Evolutionary conservation across 2,113 vertebrate species (phyloP), one percentile per base, ranked within the genome.

Genomic region (Onychorhynchus coronatus): DNA sequence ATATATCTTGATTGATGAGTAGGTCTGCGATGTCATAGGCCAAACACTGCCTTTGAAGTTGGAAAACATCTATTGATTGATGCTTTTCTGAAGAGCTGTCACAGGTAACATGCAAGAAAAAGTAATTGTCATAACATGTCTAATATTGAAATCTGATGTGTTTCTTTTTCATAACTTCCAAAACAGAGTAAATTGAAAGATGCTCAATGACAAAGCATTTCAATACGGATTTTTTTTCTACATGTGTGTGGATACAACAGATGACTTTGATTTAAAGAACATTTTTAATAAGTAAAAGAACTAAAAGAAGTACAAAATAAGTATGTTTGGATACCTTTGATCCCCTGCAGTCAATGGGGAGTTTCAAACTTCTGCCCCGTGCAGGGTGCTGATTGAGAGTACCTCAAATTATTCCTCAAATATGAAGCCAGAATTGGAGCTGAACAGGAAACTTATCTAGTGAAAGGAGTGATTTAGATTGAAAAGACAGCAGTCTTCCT

Each of bases 31-130:
- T 89, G 79, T 81, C 96, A 96, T 19, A 95, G 95, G 79, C 44
- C 88, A 95, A 95, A 93, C 65, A 93, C n/a, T 81, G 70, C 79
- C 61, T 96, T 56, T 74, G 86, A 95, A 95, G 79, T 84, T 87
- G 68, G 70, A 91, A 94, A 96, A 91, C 70, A 77, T 42, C 68
- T 72, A 18, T 2, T 81, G 95, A 92, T 81, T 89, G 92, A 95
- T 86, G 68, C 39, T 83, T 84, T 53, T 49, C 65, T 94, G 72
- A 92, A 89, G n/a, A 94, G 37, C 35, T 95, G 88, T 83, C 95
- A 92, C 2, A 59, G 30, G 21, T 44, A 86, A 83, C 56, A 56
- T 5, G 5, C 47, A 84, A 75, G 39, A 88, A 88, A 81, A 52
- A 95, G 39, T 52, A 74, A 89, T 65, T 88, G 95, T 91, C 93